Base-by-base conservation (phyloP, 2,113 vertebrate species). In the Platichthys stellatus region DNA sequence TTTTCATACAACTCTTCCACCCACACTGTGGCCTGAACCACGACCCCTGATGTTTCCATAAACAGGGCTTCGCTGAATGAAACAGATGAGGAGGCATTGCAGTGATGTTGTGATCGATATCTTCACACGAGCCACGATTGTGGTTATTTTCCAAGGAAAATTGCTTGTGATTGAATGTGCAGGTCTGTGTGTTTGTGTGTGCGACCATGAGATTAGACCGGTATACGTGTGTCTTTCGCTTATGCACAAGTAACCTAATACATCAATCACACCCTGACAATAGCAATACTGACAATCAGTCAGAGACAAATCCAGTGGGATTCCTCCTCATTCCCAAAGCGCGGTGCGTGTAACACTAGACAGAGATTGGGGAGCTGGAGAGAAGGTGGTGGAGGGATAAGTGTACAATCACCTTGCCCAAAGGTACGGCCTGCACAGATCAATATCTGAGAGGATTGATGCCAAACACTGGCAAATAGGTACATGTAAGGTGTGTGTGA, bases 361-460 rank as follows among this genome's bases (percentile, higher is more conserved):
- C 54, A 77, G 78, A 63, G 63, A 75, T 66, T 58, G 57, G 67
- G 81, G 74, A 74, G 82, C n/a, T 66, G 49, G 62, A 71, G 78
- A 78, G 8, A 21, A n/a, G 54, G 10, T 21, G 75, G 76, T 60
- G 57, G 59, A 43, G 63, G 82, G 82, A 82, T 83, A 83, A 90
- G 83, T 88, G 82, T 87, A 81, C 92, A 91, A 92, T 93, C 92
- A 91, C 92, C 92, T 93, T 93, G 87, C 90, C 81, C 93, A 93
- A 91, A 91, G 90, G 87, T 90, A 92, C 24, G 21, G 73, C 80
- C 63, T 72, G 49, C 78, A 81, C 74, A 83, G 80, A 93, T 93
- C 90, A 78, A 94, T 94, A 93, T 90, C 87, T 64, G 78, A 75
- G 81, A 88, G 84, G 86, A 90, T 82, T 84, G 88, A 86, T 90